Conservation (phyloP, 2,797 vertebrate species). For the Steatocranus sp. region DNA sequence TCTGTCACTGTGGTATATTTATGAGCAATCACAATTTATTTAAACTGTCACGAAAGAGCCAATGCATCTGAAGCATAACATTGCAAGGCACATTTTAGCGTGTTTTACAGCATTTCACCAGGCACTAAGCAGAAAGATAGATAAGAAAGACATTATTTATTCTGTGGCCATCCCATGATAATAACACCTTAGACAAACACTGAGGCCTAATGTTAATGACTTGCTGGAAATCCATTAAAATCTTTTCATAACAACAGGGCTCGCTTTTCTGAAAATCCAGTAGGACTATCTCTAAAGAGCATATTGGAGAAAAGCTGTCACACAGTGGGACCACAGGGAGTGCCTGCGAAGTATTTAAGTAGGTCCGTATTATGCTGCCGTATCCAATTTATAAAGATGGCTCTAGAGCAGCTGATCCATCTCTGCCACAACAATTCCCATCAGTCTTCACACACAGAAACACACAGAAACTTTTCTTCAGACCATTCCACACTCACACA, state of each 20-base stretch:
- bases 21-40: conserved; percentile 11
- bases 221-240: conserved; percentile 54
- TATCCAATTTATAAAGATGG: conserved; percentile 56
- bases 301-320: conserved; percentile 52
- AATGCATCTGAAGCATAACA: conserved; percentile 11
- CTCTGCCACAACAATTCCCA: conserved; percentile 47
- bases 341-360: conserved; percentile 37
- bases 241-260: conserved; percentile 39
- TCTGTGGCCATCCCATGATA: conserved; percentile 37
- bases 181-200: conserved; percentile 34
- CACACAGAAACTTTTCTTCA: background rate
- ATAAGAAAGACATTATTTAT: conserved; percentile 27
- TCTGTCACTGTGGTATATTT: conserved; percentile 14
- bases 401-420: conserved; percentile 50
- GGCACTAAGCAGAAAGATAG: background rate
- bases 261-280: conserved; percentile 42
- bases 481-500: background rate
- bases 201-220: conserved; percentile 44
- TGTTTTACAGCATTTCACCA: conserved; percentile 16
- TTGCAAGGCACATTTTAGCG: background rate
- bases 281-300: conserved; percentile 54
- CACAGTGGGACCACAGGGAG: conserved; percentile 45
- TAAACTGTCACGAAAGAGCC: conserved; percentile 9
- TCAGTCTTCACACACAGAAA: conserved; percentile 32
- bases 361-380: conserved; percentile 48